A percentile compares a stretch with the other conserved stretches of the same genome.
phyloP scores from a whole-genome alignment of 2,888 invertebrate species.

The Drosophila sordidapex region DNA sequence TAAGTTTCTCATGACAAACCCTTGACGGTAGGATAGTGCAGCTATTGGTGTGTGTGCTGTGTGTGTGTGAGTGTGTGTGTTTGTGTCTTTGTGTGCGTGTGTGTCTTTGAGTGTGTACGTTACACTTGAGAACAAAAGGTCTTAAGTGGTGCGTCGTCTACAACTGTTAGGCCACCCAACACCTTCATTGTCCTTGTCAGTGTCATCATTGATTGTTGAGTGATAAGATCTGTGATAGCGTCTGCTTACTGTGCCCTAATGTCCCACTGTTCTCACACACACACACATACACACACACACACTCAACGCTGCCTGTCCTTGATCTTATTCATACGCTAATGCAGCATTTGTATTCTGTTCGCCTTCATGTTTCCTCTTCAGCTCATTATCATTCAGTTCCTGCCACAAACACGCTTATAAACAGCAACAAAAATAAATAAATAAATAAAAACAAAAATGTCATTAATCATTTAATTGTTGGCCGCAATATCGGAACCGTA shows the following conservation, averaged over 20 bases:
- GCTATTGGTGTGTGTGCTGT: neutral
- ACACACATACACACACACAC: neutral
- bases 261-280: constrained; percentile 3
- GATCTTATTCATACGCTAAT: constrained; percentile 32
- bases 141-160: constrained; percentile 60
- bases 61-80: neutral
- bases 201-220: constrained; percentile 63
- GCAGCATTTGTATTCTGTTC: constrained; percentile 1
- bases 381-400: constrained; percentile 41
- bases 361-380: constrained; percentile 4
- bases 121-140: constrained; percentile 65
- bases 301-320: constrained; percentile 38
- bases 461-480: constrained; percentile 75
- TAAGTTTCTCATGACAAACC: constrained; percentile 22
- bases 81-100: neutral
- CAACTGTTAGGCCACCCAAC: constrained; percentile 19
- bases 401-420: constrained; percentile 16
- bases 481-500: constrained; percentile 60
- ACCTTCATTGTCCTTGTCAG: constrained; percentile 25
- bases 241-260: constrained; percentile 25
- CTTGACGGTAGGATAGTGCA: constrained; percentile 4
- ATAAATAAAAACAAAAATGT: constrained; percentile 4
- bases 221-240: constrained; percentile 57
- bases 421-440: neutral
- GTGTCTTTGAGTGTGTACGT: neutral